These are phyloP conservation scores for Mesoligia furuncula DNA, from an alignment of 2,888 invertebrate genomes.

Conservation along the genomic window DNA sequence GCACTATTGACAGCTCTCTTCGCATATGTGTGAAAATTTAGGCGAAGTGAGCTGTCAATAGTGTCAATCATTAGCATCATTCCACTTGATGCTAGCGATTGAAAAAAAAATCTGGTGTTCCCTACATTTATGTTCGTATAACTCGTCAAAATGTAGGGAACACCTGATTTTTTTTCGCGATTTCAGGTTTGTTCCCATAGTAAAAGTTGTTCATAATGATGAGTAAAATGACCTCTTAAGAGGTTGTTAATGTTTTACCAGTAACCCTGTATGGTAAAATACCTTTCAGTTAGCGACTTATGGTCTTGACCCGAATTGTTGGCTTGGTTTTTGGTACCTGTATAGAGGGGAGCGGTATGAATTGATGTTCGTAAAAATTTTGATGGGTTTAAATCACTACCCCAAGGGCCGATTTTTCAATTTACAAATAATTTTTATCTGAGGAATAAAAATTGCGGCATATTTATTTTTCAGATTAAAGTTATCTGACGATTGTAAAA, in stretches of 20 bases:
- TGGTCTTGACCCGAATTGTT: slow-evolving; percentile 18
- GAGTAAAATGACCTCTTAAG: too few relatives aligned
- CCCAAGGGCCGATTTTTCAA: neutral
- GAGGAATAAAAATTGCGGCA: neutral
- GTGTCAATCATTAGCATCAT: too few relatives aligned
- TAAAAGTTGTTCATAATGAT: too few relatives aligned
- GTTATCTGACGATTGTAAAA: neutral
- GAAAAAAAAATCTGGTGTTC: too few relatives aligned
- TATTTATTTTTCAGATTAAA: neutral
- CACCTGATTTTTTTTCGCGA: too few relatives aligned
- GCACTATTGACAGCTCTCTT: neutral
- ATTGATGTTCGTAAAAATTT: neutral
- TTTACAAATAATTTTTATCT: neutral
- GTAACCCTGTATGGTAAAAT: too few relatives aligned
- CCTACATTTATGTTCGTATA: too few relatives aligned
- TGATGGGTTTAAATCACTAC: neutral
- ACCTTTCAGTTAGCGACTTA: slow-evolving; percentile 16
- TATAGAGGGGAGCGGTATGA: neutral
- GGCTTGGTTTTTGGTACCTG: slow-evolving; percentile 5
- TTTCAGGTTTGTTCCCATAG: too few relatives aligned
- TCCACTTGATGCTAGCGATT: too few relatives aligned
- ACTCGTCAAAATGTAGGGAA: too few relatives aligned
- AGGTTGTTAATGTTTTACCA: too few relatives aligned
- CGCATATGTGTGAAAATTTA: neutral
- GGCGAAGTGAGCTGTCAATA: too few relatives aligned